Conservation (phyloP, 2,797 vertebrate genomes). For the Chromis chromis region DNA sequence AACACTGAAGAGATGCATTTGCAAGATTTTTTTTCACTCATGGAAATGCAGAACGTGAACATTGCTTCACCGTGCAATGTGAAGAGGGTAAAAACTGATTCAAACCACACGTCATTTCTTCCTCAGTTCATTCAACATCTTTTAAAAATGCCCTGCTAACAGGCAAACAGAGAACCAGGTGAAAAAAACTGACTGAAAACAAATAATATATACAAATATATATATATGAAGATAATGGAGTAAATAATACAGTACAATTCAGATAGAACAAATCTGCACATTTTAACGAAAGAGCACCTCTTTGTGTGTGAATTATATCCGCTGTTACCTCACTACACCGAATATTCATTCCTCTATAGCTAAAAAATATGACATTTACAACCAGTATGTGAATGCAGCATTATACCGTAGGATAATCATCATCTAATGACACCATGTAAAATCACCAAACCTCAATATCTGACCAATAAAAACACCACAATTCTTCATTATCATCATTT, state of each 20-base stretch:
- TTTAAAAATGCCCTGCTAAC: background rate
- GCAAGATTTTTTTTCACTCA: background rate
- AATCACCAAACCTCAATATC: slow-evolving; percentile 1
- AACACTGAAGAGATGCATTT: slow-evolving; percentile 17
- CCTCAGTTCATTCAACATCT: background rate
- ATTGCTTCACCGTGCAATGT: background rate
- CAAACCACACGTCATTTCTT: background rate
- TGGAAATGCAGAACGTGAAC: background rate
- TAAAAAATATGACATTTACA: background rate
- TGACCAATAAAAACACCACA: background rate
- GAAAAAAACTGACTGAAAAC: background rate
- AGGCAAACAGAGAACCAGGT: too few relatives aligned
- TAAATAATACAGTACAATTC: too few relatives aligned
- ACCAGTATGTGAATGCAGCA: slow-evolving; percentile 18
- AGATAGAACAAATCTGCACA: slow-evolving; percentile 1
- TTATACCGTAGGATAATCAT: slow-evolving; percentile 5
- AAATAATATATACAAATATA: background rate
- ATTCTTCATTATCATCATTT: too few relatives aligned
- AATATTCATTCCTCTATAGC: slow-evolving; percentile 5
- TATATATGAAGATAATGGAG: too few relatives aligned
- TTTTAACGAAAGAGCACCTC: slow-evolving; percentile 5
- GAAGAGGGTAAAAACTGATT: background rate
- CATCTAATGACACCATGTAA: background rate
- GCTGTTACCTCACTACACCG: slow-evolving; percentile 24
- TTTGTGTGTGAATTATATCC: slow-evolving; percentile 7